A percentile compares a stretch with the other conserved stretches of the same genome.
Conservation (phyloP, 2,113 vertebrate genomes). For the Condylura cristata region DNA sequence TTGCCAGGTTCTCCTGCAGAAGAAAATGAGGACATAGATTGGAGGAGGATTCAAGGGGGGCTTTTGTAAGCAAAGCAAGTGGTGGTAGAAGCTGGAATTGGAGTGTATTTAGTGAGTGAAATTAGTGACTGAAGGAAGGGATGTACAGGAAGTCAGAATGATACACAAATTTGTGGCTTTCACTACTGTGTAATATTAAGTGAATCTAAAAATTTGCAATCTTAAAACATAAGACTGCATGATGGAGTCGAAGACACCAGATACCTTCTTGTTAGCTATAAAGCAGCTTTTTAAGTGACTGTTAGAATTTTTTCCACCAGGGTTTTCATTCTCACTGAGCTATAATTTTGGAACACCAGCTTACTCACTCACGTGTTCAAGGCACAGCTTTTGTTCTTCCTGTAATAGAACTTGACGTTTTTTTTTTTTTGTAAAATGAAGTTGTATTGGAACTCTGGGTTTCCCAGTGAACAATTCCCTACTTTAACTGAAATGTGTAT, state of each 20-base stretch:
- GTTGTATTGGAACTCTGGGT: neutral
- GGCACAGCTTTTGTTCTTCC: neutral
- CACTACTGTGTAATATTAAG: neutral
- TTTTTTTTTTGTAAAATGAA: conserved; percentile 6
- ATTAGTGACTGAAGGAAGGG: neutral
- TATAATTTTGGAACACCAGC: neutral
- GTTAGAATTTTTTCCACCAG: neutral
- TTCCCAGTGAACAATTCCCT: neutral
- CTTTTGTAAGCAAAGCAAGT: neutral
- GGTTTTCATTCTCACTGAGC: neutral
- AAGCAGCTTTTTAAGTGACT: neutral
- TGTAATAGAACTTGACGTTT: neutral
- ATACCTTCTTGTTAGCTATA: neutral
- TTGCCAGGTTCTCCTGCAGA: neutral
- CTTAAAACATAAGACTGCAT: neutral
- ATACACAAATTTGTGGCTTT: neutral
- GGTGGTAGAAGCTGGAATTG: neutral
- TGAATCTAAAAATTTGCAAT: neutral
- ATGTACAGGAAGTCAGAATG: neutral
- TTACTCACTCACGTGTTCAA: neutral
- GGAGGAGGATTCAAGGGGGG: neutral
- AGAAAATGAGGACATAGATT: neutral
- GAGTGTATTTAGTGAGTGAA: neutral
- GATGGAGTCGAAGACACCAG: neutral
- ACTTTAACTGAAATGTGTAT: neutral